Evolutionary conservation across 2,113 vertebrate species (phyloP), one percentile per base, ranked within the genome.

Genomic region (Deroptyus accipitrinus): DNA sequence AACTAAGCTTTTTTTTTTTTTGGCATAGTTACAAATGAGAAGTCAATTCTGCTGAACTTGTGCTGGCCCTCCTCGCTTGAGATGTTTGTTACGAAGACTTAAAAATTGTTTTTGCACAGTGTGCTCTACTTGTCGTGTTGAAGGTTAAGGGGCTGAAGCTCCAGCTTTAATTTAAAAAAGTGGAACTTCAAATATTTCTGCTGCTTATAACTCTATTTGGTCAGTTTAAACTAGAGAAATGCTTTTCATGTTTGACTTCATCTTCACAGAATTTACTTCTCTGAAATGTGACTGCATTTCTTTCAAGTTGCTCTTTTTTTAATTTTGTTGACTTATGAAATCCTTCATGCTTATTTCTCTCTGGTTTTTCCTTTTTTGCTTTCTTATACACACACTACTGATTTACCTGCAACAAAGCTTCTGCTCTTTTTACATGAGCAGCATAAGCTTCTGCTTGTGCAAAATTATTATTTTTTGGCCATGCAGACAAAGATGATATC

Each of bases 401-500:
- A 97, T 98, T 97, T 96, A 95, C 95, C 94, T 97, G 57, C 33
- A 59, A 59, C 57, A 59, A 59, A 59, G 57, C 13, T 59, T 16
- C 57, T 59, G 57, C 33, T 59, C 57, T 10, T 35, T 59, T 59
- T 59, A 24, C 57, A 35, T 59, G 23, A 59, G 57, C 33, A 35
- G 33, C 57, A 97, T 75, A 52, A 97, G 67, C 92, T 97, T 97
- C 90, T 96, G 88, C 88, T 97, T 77, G 64, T 90, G 91, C 94
- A 95, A 98, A 97, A 97, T 96, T 70, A 76, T 83, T 86, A 80
- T 88, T 94, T 96, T 97, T 96, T 96, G 85, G 94, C 90, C 96
- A 93, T 6, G 1, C 86, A 97, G 90, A 90, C 94, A 94, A 95
- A 95, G 96, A 98, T 97, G 88, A 41, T 97, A 98, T 98, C 97